Percentiles rank a stretch among this genome's conserved stretches.
phyloP scores from a whole-genome alignment of 92 coral and sea anemone species.

The Galaxea fascicularis region DNA sequence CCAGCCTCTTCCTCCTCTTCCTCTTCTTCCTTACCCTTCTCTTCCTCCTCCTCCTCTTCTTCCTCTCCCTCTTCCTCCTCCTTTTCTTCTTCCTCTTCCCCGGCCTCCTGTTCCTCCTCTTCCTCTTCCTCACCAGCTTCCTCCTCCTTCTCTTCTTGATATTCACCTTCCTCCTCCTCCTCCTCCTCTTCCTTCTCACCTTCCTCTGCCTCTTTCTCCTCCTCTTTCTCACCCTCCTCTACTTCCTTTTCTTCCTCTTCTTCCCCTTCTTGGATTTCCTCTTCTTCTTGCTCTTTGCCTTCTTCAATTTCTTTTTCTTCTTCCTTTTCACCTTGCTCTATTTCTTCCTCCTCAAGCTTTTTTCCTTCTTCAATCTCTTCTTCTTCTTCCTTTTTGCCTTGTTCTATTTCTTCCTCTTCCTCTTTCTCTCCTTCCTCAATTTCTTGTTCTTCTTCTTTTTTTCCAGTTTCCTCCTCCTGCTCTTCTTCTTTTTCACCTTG shows the following conservation, averaged over 20 bases:
- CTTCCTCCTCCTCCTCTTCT: slow-evolving; percentile 42
- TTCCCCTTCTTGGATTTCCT: slow-evolving; percentile 23
- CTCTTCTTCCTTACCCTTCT: slow-evolving; percentile 27
- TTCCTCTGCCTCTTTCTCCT: slow-evolving; percentile 31
- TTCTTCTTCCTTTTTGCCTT: slow-evolving; percentile 31
- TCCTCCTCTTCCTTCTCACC: slow-evolving; percentile 28
- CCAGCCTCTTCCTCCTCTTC: slow-evolving; percentile 36
- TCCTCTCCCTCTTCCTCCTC: slow-evolving; percentile 47
- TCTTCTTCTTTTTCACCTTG: slow-evolving; percentile 25
- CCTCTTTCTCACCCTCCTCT: slow-evolving; percentile 21
- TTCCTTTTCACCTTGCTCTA: slow-evolving; percentile 30
- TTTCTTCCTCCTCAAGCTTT: slow-evolving; percentile 15
- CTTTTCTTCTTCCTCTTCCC: slow-evolving; percentile 3
- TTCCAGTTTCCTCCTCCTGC: slow-evolving; percentile 18
- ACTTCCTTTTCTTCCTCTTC: slow-evolving; percentile 13
- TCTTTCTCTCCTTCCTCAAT: slow-evolving; percentile 26
- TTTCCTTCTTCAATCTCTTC: slow-evolving; percentile 12
- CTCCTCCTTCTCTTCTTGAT: slow-evolving; percentile 12
- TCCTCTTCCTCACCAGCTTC: slow-evolving; percentile 5
- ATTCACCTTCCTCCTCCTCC: slow-evolving; percentile 15
- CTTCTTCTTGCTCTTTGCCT: slow-evolving; percentile 23
- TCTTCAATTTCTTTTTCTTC: slow-evolving; percentile 34
- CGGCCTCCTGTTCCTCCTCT: not conserved
- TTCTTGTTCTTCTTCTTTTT: slow-evolving; percentile 23
- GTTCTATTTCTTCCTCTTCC: slow-evolving; percentile 32